phyloP scores from a whole-genome alignment of 2,797 vertebrate genomes.

The Helarctos malayanus region DNA sequence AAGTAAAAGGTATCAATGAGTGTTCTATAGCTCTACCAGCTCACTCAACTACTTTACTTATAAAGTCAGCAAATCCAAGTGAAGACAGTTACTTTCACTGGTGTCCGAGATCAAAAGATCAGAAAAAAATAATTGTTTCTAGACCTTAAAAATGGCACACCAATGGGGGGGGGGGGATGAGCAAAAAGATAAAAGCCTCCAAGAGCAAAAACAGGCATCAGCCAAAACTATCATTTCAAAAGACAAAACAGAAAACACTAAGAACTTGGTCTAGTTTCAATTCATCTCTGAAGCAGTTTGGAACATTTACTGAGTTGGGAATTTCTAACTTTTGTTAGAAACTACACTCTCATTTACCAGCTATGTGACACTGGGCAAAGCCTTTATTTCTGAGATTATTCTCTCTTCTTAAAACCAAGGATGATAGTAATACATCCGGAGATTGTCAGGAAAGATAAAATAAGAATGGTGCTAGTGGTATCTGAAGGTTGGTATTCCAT shows the following conservation, averaged over 20 bases:
- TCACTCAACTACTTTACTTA: neutral
- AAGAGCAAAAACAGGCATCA: neutral
- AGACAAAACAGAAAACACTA: neutral
- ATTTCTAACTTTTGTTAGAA: neutral
- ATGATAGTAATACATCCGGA: neutral
- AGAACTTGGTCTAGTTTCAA: neutral
- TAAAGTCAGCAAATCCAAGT: neutral
- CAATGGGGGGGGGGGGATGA: neutral
- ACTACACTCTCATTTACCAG: neutral
- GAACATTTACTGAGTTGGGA: neutral
- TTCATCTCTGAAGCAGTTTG: neutral
- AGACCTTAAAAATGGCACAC: neutral
- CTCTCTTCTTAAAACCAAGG: neutral
- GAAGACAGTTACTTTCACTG: neutral
- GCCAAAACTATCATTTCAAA: neutral
- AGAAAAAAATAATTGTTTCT: constrained; percentile 44
- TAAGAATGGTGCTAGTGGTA: neutral
- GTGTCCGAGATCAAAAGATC: neutral
- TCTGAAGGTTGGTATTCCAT: neutral
- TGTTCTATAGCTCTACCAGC: neutral
- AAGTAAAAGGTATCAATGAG: neutral
- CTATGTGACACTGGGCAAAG: neutral
- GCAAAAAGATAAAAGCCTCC: neutral
- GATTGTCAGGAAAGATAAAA: neutral
- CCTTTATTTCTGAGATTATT: neutral